Evolutionary conservation across 1,140 invertebrate species (phyloP).

Genomic region (Musca vetustissima): DNA sequence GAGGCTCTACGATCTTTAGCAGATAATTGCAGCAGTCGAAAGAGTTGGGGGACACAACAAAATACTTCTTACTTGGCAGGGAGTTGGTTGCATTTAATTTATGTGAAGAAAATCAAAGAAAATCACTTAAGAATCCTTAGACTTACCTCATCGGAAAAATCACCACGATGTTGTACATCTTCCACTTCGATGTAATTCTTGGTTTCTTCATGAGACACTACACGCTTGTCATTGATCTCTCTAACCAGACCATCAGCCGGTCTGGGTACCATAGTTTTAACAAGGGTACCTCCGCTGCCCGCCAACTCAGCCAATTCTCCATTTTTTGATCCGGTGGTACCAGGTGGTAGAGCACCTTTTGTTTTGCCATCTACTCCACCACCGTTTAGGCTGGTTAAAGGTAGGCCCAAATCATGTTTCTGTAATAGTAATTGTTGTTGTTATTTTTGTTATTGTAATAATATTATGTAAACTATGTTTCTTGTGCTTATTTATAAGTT

Average conservation of each 20-base stretch:
- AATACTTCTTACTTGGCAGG: too few species aligned
- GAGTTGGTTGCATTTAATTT: too few species aligned
- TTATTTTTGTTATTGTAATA: too few species aligned
- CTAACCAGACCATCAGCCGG: constrained; percentile 71
- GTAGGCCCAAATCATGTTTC: constrained; percentile 51
- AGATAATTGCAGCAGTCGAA: too few species aligned
- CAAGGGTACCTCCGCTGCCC: constrained; percentile 39
- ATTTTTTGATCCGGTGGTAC: neutral
- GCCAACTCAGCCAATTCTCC: constrained; percentile 42
- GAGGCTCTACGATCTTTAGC: too few species aligned
- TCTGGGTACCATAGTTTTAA: constrained; percentile 47
- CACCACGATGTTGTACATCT: constrained; percentile 76
- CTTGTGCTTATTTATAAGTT: too few species aligned
- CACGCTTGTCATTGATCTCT: constrained; percentile 75
- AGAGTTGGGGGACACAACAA: too few species aligned
- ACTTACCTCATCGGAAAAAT: constrained; percentile 81
- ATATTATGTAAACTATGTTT: too few species aligned
- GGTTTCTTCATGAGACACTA: constrained; percentile 79
- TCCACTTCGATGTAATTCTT: constrained; percentile 80
- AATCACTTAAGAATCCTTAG: neutral
- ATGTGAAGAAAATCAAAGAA: too few species aligned
- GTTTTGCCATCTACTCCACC: neutral
- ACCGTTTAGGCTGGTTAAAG: constrained; percentile 24
- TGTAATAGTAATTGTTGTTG: constrained; percentile 10
- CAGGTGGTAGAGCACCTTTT: constrained; percentile 16